phyloP scores from a whole-genome alignment of 2,797 vertebrate species.

The Pipistrellus nathusii region DNA sequence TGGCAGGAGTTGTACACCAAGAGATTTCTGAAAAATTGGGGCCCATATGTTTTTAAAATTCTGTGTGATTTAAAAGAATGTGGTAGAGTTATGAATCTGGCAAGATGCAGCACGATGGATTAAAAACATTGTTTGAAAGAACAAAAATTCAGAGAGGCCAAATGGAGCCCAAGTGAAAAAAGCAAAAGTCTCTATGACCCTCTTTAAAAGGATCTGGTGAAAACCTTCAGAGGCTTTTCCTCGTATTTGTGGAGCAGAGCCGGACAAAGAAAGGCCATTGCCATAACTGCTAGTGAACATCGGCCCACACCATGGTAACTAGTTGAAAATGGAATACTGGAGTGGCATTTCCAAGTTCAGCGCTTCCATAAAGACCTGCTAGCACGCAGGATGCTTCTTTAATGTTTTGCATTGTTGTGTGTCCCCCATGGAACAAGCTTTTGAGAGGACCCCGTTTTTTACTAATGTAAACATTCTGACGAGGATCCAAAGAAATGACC shows the following conservation, averaged over 20 bases:
- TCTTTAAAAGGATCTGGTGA: slow-evolving; percentile 43
- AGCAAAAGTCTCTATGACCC: slow-evolving; percentile 4
- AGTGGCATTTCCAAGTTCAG: slow-evolving; percentile 73
- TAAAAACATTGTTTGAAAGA: slow-evolving; percentile 71
- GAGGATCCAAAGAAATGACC: slow-evolving; percentile 98
- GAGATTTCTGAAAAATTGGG: slow-evolving; percentile 68
- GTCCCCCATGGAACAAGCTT: slow-evolving; percentile 87
- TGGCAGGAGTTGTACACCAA: slow-evolving; percentile 62
- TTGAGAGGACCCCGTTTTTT: slow-evolving; percentile 89
- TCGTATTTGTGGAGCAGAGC: slow-evolving; percentile 47
- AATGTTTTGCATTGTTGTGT: slow-evolving; percentile 86
- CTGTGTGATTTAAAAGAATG: slow-evolving; percentile 75
- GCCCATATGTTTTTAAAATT: slow-evolving; percentile 76
- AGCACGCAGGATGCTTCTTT: slow-evolving; percentile 83
- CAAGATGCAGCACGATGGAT: slow-evolving; percentile 50
- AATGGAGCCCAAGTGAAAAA: slow-evolving; percentile 29
- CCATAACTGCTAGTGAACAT: slow-evolving; percentile 67
- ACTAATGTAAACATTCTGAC: slow-evolving; percentile 97
- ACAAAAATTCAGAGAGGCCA: slow-evolving; percentile 56
- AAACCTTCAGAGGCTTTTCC: slow-evolving; percentile 39
- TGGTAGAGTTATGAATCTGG: slow-evolving; percentile 69
- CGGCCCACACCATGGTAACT: slow-evolving; percentile 69
- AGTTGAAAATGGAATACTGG: slow-evolving; percentile 42
- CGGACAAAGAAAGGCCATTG: slow-evolving; percentile 60
- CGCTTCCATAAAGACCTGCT: slow-evolving; percentile 76